A percentile compares a stretch with the other conserved stretches of the same genome.
These are phyloP conservation scores for Phrynosoma blainvillii DNA, from an alignment of 2,113 vertebrate genomes.

Conservation along the genomic window DNA sequence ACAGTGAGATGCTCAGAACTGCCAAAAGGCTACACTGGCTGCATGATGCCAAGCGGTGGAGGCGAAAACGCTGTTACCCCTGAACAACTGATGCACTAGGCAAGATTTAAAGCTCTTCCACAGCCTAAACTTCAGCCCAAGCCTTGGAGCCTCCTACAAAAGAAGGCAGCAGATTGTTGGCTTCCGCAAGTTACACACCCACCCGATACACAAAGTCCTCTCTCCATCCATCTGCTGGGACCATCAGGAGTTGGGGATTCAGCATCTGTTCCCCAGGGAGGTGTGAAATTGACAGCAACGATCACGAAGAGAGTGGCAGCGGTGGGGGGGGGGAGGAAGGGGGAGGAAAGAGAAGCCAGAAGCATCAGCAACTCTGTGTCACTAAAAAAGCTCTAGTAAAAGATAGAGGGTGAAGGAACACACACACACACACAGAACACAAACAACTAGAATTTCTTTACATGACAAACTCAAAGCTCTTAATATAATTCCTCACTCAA, in stretches of 20 bases:
- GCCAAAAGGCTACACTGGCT: background rate
- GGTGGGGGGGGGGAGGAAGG: too few species aligned
- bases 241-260: background rate
- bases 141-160: constrained; percentile 15
- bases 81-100: background rate
- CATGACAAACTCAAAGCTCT: accelerated
- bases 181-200: constrained; percentile 48
- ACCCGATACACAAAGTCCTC: constrained; percentile 49
- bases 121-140: background rate
- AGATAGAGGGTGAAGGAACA: too few species aligned
- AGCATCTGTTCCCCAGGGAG: constrained; percentile 14
- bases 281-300: background rate
- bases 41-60: background rate
- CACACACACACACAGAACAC: background rate
- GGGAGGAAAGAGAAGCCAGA: background rate
- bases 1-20: background rate
- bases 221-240: constrained; percentile 43
- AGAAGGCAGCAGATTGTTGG: constrained; percentile 41
- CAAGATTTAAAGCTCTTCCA: background rate
- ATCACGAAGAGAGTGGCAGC: background rate
- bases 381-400: accelerated
- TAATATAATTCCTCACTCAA: background rate
- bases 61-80: background rate
- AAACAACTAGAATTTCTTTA: background rate
- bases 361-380: background rate